Evolutionary conservation across 2,113 vertebrate genomes (phyloP), one percentile per base, ranked within the genome.

Genomic region (Caloenas nicobarica): DNA sequence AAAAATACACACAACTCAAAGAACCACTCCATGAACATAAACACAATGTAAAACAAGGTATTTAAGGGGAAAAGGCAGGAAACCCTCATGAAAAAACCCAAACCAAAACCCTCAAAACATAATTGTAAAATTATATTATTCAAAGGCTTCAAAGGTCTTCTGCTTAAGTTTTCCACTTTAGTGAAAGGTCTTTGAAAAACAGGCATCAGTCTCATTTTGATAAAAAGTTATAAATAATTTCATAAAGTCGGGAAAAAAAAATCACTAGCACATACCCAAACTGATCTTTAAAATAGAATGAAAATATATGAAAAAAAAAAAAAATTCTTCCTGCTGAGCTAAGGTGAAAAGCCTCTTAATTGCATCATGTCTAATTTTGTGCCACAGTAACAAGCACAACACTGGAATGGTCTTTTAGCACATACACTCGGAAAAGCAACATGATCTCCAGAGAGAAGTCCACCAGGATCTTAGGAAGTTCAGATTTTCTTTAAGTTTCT

Each of bases 91-190:
- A 48, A 60, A 31, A 58, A 5, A 2, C 3, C 34, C 16, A 5
- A 38, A 48, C 4, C 24, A 90, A 76, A 72, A 0, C 0, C 8
- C 26, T 58, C 33, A 9, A 33, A 54, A 54, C 0, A 0, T 29
- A 57, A 72, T 31, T 46, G 53, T 9, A 26, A 72, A 66, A 48
- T 31, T 33, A 22, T 13, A 29, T 31, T 46, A 12, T 31, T 66
- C 26, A 34, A 46, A 74, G 31, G 42, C 15, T 46, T 46, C 18
- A 46, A 46, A 46, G 3, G 19, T 34, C 5, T 54, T 62, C 29
- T 60, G 10, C 29, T 53, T 48, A n/a, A 12, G 5, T 16, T 62
- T 78, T 74, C 33, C 2, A 0, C 12, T 28, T 50, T 10, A 50
- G 11, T 48, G 29, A 53, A 82, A 36, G 7, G 22, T 77, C 11